phyloP scores from a whole-genome alignment of 1,140 invertebrate species.

The Archivesica marissinica region DNA sequence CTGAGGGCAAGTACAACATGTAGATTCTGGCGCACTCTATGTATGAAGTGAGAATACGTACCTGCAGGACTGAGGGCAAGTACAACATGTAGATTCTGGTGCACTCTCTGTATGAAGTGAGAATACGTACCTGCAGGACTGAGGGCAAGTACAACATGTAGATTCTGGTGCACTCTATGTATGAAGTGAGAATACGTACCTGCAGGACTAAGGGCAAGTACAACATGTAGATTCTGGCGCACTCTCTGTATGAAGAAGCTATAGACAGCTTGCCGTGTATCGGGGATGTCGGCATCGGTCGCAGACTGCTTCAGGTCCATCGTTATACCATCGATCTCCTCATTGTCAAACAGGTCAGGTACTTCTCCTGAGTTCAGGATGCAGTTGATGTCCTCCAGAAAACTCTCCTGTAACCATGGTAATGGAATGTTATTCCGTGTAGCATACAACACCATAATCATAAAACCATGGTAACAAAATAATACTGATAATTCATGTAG shows the following conservation, averaged over 20 bases:
- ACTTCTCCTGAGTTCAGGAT: constrained; percentile 84
- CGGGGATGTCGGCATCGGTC: constrained; percentile 77
- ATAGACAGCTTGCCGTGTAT: constrained; percentile 80
- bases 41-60: too few relatives aligned
- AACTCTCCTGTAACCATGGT: constrained; percentile 79
- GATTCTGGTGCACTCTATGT: constrained; percentile 81
- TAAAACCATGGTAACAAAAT: too few relatives aligned
- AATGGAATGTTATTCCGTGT: too few relatives aligned
- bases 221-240: constrained; percentile 82
- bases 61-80: constrained; percentile 86
- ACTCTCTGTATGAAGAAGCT: constrained; percentile 83
- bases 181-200: constrained; percentile 86
- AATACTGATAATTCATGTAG: too few relatives aligned
- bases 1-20: too few relatives aligned
- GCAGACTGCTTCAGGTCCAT: constrained; percentile 83
- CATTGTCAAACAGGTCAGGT: constrained; percentile 83
- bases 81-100: constrained; percentile 82
- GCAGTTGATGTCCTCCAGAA: constrained; percentile 84
- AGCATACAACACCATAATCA: too few relatives aligned
- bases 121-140: constrained; percentile 86
- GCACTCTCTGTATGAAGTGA: constrained; percentile 82
- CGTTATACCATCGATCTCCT: constrained; percentile 82
- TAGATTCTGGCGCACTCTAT: too few relatives aligned
- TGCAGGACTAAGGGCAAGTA: constrained; percentile 83
- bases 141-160: constrained; percentile 84